Conservation (phyloP, 2,113 vertebrate genomes). For the Morone chrysops region DNA sequence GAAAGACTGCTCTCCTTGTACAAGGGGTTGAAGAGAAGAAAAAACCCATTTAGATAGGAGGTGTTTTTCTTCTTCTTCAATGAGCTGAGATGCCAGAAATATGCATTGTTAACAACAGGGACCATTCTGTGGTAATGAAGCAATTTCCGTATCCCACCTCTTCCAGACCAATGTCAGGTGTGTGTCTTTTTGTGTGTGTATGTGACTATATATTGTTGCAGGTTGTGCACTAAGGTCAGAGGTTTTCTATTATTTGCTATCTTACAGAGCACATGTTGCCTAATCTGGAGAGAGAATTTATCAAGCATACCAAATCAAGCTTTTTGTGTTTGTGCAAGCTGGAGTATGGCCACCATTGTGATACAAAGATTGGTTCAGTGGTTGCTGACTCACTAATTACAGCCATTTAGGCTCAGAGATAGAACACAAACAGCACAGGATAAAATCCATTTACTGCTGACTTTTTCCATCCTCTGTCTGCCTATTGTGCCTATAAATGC, state of each 20-base stretch:
- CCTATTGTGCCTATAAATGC: conserved; percentile 64
- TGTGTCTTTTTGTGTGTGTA: background rate
- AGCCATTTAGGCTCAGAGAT: conserved; percentile 67
- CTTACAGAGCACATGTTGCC: conserved; percentile 63
- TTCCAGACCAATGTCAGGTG: conserved; percentile 46
- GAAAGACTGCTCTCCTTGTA: conserved; percentile 83
- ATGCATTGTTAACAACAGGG: conserved; percentile 80
- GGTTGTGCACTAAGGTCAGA: conserved; percentile 22
- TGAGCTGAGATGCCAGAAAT: conserved; percentile 77
- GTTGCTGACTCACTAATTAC: conserved; percentile 80
- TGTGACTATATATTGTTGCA: background rate
- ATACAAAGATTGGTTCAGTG: conserved; percentile 72
- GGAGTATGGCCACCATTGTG: conserved; percentile 80
- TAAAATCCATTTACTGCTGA: conserved; percentile 72
- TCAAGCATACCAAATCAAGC: conserved; percentile 76
- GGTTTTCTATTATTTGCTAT: conserved; percentile 68
- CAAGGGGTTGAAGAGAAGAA: conserved; percentile 54
- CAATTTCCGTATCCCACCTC: conserved; percentile 76
- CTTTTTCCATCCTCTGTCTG: conserved; percentile 51
- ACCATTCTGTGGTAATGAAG: conserved; percentile 76
- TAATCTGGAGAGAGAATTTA: conserved; percentile 74
- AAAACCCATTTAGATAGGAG: conserved; percentile 75
- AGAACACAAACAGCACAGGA: conserved; percentile 67
- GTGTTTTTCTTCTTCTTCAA: conserved; percentile 80
- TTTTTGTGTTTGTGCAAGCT: conserved; percentile 74